phyloP scores from a whole-genome alignment of 2,888 invertebrate genomes.

The Harpalus rufipes region DNA sequence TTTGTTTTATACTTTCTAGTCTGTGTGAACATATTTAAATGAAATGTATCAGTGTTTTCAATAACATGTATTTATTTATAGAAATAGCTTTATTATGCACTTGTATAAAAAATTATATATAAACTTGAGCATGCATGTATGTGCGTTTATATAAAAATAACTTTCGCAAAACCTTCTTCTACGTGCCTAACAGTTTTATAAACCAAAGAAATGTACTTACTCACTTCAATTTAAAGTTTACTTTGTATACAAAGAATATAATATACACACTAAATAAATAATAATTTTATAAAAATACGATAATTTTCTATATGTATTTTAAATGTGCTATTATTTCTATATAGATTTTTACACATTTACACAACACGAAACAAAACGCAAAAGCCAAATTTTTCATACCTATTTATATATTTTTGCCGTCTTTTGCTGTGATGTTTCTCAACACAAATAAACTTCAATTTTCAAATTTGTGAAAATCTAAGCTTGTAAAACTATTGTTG shows the following conservation, averaged over 20 bases:
- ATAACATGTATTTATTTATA: not conserved
- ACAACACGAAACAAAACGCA: not conserved
- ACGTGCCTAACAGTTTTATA: slow-evolving; percentile 59
- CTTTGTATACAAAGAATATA: slow-evolving; percentile 44
- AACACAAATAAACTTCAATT: not conserved
- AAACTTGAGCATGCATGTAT: slow-evolving; percentile 61
- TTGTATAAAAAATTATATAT: slow-evolving; percentile 28
- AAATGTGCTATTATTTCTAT: slow-evolving; percentile 41
- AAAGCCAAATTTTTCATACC: slow-evolving; percentile 23
- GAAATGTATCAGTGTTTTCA: too few relatives aligned
- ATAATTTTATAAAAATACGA: slow-evolving; percentile 42
- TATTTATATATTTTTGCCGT: slow-evolving; percentile 24
- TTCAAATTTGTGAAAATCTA: not conserved
- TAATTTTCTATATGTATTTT: slow-evolving; percentile 47
- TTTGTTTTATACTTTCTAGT: not conserved
- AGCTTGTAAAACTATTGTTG: slow-evolving; percentile 47
- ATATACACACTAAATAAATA: slow-evolving; percentile 33
- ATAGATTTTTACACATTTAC: slow-evolving; percentile 36
- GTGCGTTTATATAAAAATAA: slow-evolving; percentile 55
- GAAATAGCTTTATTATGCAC: slow-evolving; percentile 43
- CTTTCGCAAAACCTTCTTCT: slow-evolving; percentile 59
- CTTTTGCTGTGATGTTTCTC: slow-evolving; percentile 32
- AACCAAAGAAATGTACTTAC: slow-evolving; percentile 43
- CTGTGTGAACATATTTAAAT: too few relatives aligned
- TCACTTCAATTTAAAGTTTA: slow-evolving; percentile 47